Base-by-base conservation (phyloP, 1,140 invertebrate species). In the Drosophila varians region DNA sequence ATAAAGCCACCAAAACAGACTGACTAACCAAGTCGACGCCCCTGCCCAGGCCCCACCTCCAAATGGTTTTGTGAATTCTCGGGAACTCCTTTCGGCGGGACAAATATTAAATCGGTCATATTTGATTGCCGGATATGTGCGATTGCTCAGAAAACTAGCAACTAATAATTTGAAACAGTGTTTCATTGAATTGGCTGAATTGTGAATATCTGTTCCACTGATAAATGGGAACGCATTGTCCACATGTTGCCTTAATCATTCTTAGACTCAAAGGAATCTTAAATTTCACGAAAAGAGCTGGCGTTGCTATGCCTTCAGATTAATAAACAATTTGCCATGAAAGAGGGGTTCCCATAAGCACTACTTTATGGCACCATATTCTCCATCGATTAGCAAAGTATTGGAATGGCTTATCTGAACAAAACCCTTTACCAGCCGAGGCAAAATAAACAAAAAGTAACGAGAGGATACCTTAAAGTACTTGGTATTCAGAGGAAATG, bases 1-100 rank as follows among this genome's bases (percentile, higher is more conserved):
- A 69, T 69, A 57, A 45, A 51, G 38, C 31, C 21, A 58, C 28
- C 40, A 51, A 36, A 56, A 42, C 60, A 31, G 19, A 66, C 60
- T 52, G 38, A 66, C 60, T 53, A 11, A 38, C 14, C 34, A 38
- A 38, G 34, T 38, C n/a, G 0, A 38, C 34, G 12, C 34, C 36
- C 36, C 36, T 38, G 34, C 11, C 11, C 6, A 8, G 26, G n/a
- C n/a, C 26, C 26, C 26, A 7, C 8, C 26, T 12, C n/a, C n/a
- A 9, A 38, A 38, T 38, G 12, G 36, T 14, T 38, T 38, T 38
- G 36, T 38, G 36, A 16, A 38, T 38, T 38, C 36, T 3, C 14
- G n/a, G 12, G 4, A 38, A 16, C 14, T 38, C 14, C 36, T 16
- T 38, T 38, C 9, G 26, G 9, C 9, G 28, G 9, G 9, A 31